Evolutionary conservation across 2,797 vertebrate species (phyloP), one percentile per base, ranked within the genome.

Genomic region (Graptemys geographica): DNA sequence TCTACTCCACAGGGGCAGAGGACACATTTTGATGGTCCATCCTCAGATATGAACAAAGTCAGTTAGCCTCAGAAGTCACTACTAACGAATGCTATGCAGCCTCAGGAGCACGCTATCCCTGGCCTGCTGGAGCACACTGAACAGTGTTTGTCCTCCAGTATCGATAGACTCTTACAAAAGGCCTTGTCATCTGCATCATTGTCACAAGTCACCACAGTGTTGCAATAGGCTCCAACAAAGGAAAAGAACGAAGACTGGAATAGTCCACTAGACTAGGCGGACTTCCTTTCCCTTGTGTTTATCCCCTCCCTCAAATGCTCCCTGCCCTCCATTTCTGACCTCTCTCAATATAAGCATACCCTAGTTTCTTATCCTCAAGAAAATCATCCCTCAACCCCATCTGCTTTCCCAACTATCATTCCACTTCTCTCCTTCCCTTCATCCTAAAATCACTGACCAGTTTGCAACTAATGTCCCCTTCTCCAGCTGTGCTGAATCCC

Each of bases 211-310:
- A 16, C 41, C 1, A 1, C 9, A 59, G 27, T 5, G 0, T 72
- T 65, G 86, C 41, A 12, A 25, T 53, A 72, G 76, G 25, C 82
- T 87, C 59, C 49, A 11, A 2, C 79, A 33, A 10, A 11, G 0
- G 0, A 57, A 23, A 59, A 89, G 65, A 65, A n/a, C 23, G 33
- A n/a, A 47, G 44, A 23, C 37, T 16, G 1, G 23, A 56, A 8
- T 57, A 3, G 1, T 0, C 53, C 37, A 90, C 18, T 56, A 53
- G 76, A 47, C 62, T 0, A 0, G 19, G 19, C 5, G 10, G 65
- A 37, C 31, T 72, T 59, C 51, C 55, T 41, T n/a, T 80, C 65
- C 52, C 25, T 27, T 28, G 44, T 12, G 41, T 44, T 44, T 44
- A 74, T 13, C 11, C 21, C 9, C 21, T 21, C 0, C n/a, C 11